These are phyloP conservation scores for Rhinopomastus cyanomelas DNA, from an alignment of 2,113 vertebrate species.

Conservation along the genomic window DNA sequence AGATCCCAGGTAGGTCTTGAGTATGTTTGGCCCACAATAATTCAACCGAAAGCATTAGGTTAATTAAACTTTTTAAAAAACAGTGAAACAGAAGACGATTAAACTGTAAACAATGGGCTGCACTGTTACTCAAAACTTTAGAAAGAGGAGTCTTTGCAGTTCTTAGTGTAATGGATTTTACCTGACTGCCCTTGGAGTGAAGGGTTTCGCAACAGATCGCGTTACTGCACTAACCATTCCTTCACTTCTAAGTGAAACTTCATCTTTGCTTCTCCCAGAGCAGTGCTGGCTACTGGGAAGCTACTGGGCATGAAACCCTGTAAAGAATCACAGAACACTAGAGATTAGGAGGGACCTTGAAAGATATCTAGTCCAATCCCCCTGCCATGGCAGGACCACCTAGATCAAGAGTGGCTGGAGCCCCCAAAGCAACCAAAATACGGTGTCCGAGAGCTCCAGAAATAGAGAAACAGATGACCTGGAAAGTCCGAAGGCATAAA, in stretches of 20 bases:
- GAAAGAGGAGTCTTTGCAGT: slow-evolving; percentile 64
- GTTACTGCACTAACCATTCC: slow-evolving; percentile 47
- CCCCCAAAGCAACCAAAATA: background rate
- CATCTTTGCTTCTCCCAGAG: slow-evolving; percentile 44
- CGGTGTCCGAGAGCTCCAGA: background rate
- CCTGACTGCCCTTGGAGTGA: slow-evolving; percentile 25
- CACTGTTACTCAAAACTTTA: slow-evolving; percentile 63
- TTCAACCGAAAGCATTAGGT: slow-evolving; percentile 59
- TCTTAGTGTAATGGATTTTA: slow-evolving; percentile 72
- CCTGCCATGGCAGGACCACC: too few relatives aligned
- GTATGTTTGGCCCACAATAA: slow-evolving; percentile 66
- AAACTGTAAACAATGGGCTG: slow-evolving; percentile 76
- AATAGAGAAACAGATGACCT: slow-evolving; percentile 5
- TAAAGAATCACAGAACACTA: too few relatives aligned
- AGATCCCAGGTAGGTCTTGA: slow-evolving; percentile 63
- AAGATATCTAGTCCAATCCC: too few relatives aligned
- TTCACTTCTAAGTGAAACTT: slow-evolving; percentile 57
- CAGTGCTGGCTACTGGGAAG: background rate
- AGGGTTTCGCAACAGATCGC: slow-evolving; percentile 54
- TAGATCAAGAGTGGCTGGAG: background rate
- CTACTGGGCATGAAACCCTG: background rate
- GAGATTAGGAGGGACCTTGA: too few relatives aligned
- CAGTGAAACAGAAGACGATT: slow-evolving; percentile 77
- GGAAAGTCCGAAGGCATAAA: slow-evolving; percentile 1
- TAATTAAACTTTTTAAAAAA: slow-evolving; percentile 77